Percentiles rank a stretch among this genome's conserved stretches.
These are phyloP conservation scores for Pseudococcus viburni DNA, from an alignment of 2,888 invertebrate genomes.

Conservation along the genomic window DNA sequence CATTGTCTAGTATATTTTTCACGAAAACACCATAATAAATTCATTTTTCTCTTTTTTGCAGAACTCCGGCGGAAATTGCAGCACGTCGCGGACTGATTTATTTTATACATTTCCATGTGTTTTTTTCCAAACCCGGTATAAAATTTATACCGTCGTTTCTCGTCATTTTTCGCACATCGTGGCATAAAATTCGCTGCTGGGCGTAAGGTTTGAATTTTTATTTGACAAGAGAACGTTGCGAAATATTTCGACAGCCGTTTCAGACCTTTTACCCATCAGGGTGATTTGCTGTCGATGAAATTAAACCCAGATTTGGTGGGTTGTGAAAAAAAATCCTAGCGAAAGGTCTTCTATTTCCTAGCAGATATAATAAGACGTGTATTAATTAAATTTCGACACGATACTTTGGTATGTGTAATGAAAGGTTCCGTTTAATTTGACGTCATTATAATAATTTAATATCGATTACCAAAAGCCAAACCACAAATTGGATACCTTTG, in stretches of 20 bases:
- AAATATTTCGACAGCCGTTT: neutral
- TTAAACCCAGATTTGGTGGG: neutral
- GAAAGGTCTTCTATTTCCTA: neutral
- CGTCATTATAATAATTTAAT: slow-evolving; percentile 37
- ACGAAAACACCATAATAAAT: slow-evolving; percentile 25
- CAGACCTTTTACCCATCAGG: neutral
- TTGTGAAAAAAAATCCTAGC: neutral
- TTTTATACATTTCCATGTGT: slow-evolving; percentile 12
- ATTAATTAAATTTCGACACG: neutral
- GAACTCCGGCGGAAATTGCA: slow-evolving; percentile 27
- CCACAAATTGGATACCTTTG: slow-evolving; percentile 8
- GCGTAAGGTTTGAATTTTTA: neutral
- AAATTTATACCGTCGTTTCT: slow-evolving; percentile 13
- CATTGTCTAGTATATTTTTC: neutral
- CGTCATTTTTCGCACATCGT: neutral
- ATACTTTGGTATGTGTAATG: neutral
- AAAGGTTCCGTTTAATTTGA: slow-evolving; percentile 15
- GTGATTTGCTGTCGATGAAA: neutral
- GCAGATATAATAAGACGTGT: neutral
- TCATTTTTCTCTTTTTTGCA: neutral
- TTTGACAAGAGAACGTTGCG: neutral
- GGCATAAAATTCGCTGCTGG: slow-evolving; percentile 13
- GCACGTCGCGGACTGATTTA: slow-evolving; percentile 33
- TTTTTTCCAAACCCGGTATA: neutral
- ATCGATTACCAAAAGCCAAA: slow-evolving; percentile 6